These are phyloP conservation scores for Apodemia mormo DNA, from an alignment of 2,888 invertebrate genomes.

Conservation along the genomic window DNA sequence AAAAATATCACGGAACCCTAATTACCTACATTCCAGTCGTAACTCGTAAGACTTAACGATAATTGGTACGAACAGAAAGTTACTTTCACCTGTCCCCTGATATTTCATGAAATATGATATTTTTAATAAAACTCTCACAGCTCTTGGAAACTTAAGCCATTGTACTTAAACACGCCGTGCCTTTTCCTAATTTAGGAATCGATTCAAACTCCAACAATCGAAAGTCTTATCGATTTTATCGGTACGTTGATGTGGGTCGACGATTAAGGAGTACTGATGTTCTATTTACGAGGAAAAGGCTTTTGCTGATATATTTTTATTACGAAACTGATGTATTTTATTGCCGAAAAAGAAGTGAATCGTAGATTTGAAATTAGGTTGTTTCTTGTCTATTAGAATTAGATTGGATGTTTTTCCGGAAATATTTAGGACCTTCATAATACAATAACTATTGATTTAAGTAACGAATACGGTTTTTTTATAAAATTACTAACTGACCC, in stretches of 20 bases:
- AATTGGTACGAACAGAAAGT: background rate
- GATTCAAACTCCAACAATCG: conserved; percentile 16
- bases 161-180: conserved; percentile 18
- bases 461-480: no score
- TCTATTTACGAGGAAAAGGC: conserved; percentile 14
- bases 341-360: conserved; percentile 6
- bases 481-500: no score
- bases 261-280: conserved; percentile 17
- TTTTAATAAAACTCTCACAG: conserved; percentile 11
- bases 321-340: conserved; percentile 14
- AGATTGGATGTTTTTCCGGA: background rate
- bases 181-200: conserved; percentile 22
- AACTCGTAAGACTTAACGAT: background rate
- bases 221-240: background rate
- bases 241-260: conserved; percentile 10
- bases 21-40: no score
- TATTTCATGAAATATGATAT: conserved; percentile 4
- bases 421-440: background rate
- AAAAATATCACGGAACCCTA: no score
- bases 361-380: conserved; percentile 1
- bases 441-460: background rate
- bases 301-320: conserved; percentile 13
- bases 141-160: conserved; percentile 19
- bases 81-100: background rate
- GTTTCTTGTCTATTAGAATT: conserved; percentile 1